Conservation (phyloP, 2,113 vertebrate genomes). For the Esox niger region DNA sequence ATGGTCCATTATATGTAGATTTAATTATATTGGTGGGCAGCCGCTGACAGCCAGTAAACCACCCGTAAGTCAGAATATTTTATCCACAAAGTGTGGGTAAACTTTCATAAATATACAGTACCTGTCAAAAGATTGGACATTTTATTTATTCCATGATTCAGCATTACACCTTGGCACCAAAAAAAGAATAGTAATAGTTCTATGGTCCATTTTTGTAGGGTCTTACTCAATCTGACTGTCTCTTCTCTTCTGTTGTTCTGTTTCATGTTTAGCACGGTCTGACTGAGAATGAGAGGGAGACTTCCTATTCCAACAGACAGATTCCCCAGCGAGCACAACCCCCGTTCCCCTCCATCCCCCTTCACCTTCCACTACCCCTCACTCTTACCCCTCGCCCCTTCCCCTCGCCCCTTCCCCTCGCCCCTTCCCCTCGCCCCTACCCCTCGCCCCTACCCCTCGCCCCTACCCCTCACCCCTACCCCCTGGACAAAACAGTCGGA, state of each 20-base stretch:
- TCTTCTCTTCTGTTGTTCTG: slow-evolving; percentile 7
- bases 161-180: too few species aligned
- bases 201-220: too few species aligned
- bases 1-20: too few species aligned
- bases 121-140: too few species aligned
- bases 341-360: slow-evolving; percentile 9
- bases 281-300: slow-evolving; percentile 42
- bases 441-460: too few species aligned
- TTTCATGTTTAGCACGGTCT: slow-evolving; percentile 36
- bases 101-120: too few species aligned
- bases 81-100: too few species aligned
- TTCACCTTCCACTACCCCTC: slow-evolving; percentile 23
- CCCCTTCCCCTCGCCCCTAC: not conserved
- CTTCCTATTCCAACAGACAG: not conserved
- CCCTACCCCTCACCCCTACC: slow-evolving; percentile 38
- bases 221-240: not conserved
- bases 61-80: too few species aligned
- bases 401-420: slow-evolving; percentile 9
- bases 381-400: slow-evolving; percentile 45
- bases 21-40: too few species aligned
- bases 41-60: too few species aligned
- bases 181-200: too few species aligned
- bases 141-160: too few species aligned
- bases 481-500: slow-evolving; percentile 65
- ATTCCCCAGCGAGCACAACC: slow-evolving; percentile 36